Evolutionary conservation across 2,113 vertebrate genomes (phyloP), one percentile per base, ranked within the genome.

Genomic region (Barbus barbus): DNA sequence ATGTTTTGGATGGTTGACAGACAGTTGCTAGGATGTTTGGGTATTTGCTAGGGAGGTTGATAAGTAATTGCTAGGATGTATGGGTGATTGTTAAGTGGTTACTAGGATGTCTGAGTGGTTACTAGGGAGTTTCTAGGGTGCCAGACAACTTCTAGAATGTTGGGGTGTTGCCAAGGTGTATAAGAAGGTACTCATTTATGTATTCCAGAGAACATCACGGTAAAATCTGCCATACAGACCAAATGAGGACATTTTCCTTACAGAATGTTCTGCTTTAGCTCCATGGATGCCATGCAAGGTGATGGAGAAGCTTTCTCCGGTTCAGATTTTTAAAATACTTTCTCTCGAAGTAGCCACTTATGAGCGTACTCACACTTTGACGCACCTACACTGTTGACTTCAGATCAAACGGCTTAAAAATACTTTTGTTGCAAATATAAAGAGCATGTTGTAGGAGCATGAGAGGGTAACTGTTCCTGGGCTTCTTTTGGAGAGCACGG

Each of bases 401-500:
- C 9, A 36, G 48, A 77, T 53, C 24, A 28, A 18, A 51, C 0
- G 16, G 73, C 48, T n/a, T 77, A 77, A 77, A 53, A n/a, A 53
- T 31, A 56, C 28, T 24, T 72, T 18, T 16, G 24, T 48, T 18
- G 9, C 0, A 14, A 48, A 28, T 44, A 18, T 48, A 48, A 28
- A 75, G 26, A 75, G 8, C 73, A 33, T 76, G 11, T n/a, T 77
- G 31, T 36, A 56, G 48, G 74, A 78, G 76, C 53, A 24, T 24
- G 86, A 74, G 87, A 85, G 58, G 78, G n/a, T 89, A 26, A 77
- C 18, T 77, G 33, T 56, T n/a, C 51, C 31, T 77, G 48, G 20
- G 26, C 48, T 38, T 41, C 31, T 53, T 13, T 73, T 44, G 11
- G 71, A 73, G 38, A 73, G 22, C 31, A 77, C 1, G 4, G 73